A percentile compares a stretch with the other conserved stretches of the same genome.
Conservation (phyloP, 2,888 invertebrate genomes). For the Monoplex corrugatus region DNA sequence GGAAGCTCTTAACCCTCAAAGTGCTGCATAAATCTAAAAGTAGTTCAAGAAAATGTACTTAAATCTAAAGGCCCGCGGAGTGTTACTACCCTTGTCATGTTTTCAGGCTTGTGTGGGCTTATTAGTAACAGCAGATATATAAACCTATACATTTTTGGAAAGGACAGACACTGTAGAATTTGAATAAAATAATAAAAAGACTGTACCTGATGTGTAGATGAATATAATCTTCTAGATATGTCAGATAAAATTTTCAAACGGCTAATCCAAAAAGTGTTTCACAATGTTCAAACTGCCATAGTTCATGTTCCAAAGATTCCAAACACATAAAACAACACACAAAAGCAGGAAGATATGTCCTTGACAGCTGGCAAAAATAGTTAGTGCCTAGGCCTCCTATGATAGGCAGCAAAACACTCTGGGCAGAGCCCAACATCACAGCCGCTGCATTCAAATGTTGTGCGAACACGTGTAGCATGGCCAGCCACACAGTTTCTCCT, state of each 20-base stretch:
- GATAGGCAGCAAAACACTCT: background rate
- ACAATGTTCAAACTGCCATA: background rate
- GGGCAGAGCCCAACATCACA: constrained; percentile 32
- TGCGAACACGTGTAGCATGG: background rate
- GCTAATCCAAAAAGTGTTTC: background rate
- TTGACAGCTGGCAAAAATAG: background rate
- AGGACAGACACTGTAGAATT: background rate
- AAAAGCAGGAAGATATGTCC: background rate
- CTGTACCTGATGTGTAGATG: background rate
- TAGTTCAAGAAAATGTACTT: background rate
- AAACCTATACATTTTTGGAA: constrained; percentile 18
- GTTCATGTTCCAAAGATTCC: background rate
- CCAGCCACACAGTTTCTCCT: constrained; percentile 30
- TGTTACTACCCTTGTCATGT: background rate
- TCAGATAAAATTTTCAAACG: background rate
- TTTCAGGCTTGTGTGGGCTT: background rate
- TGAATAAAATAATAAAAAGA: background rate
- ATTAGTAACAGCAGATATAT: background rate
- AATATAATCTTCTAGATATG: no score
- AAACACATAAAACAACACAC: background rate
- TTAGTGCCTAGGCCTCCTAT: background rate
- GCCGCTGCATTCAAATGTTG: background rate
- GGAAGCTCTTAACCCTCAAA: constrained; percentile 1
- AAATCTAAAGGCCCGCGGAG: background rate
- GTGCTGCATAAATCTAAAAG: background rate